These are phyloP conservation scores for Ameiurus melas DNA, from an alignment of 2,113 vertebrate species.

Conservation along the genomic window DNA sequence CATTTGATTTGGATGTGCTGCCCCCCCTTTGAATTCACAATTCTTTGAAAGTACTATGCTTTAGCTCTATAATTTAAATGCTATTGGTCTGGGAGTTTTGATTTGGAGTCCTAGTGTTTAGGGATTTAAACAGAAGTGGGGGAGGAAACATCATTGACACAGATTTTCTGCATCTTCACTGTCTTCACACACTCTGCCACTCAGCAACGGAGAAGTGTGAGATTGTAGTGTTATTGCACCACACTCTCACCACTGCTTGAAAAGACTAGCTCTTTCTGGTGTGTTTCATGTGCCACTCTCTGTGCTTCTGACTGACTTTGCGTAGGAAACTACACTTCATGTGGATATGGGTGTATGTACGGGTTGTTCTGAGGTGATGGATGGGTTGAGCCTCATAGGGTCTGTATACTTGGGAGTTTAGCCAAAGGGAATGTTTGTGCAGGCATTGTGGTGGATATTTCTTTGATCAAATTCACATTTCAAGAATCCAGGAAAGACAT, in stretches of 20 bases:
- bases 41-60: not conserved
- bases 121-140: not conserved
- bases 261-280: not conserved
- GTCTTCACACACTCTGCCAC: not conserved
- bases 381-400: not conserved
- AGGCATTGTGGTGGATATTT: not conserved
- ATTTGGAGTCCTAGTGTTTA: not conserved
- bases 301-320: not conserved
- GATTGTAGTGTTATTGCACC: conserved; percentile 12
- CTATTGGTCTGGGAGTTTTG: not conserved
- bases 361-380: not conserved
- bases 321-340: not conserved
- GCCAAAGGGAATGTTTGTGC: not conserved
- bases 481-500: not conserved
- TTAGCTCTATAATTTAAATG: not conserved
- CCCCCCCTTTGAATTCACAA: not conserved
- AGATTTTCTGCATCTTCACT: not conserved
- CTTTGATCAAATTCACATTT: not conserved
- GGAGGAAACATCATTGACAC: no score
- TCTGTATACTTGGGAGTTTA: not conserved
- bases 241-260: not conserved
- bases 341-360: not conserved
- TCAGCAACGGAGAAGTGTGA: not conserved
- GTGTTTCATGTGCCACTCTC: not conserved
- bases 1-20: not conserved